Base-by-base conservation (phyloP, 2,888 invertebrate genomes). In the Nephrocerus scutellatus region DNA sequence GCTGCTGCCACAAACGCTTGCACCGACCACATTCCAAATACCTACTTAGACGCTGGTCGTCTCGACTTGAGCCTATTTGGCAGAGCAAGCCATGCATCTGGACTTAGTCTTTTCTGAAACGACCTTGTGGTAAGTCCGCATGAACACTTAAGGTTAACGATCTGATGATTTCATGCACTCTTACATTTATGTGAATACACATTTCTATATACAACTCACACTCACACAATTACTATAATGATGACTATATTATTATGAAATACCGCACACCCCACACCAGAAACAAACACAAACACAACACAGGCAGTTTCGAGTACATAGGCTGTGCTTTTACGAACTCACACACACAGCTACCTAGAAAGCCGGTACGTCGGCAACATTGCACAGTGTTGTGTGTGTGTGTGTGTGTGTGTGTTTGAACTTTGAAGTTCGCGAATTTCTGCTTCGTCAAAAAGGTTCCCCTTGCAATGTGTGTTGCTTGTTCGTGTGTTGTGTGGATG, bases 141-240 rank as follows among this genome's bases (percentile, higher is more conserved):
- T 51, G 51, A 57, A 59, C 56, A 52, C 57, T 60, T 59, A 60
- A 62, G 66, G 64, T 64, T 62, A 64, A 64, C 63, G 64, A 64
- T 65, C 64, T 63, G 41, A 43, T 44, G 44, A 47, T 43, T 45
- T 45, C 43, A 41, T 44, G 39, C 44, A 28, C 40, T 33, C 10
- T n/a, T n/a, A n/a, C n/a, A 26, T 32, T 15, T 16, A 38, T 13
- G 22, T 32, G 25, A 16, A 20, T 20, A 20, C 18, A 32, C 14
- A 36, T 21, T 12, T 22, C 9, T 25, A 10, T 16, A 9, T 23
- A 19, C 35, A 40, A 5, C 32, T 35, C 19, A 16, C 30, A 37
- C 40, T 28, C 34, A 33, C 36, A n/a, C n/a, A n/a, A n/a, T 15
- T 6, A 13, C 26, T 25, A 14, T 20, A 26, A 26, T n/a, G 24